phyloP scores from a whole-genome alignment of 2,888 invertebrate genomes.

The Drosophila rubida region DNA sequence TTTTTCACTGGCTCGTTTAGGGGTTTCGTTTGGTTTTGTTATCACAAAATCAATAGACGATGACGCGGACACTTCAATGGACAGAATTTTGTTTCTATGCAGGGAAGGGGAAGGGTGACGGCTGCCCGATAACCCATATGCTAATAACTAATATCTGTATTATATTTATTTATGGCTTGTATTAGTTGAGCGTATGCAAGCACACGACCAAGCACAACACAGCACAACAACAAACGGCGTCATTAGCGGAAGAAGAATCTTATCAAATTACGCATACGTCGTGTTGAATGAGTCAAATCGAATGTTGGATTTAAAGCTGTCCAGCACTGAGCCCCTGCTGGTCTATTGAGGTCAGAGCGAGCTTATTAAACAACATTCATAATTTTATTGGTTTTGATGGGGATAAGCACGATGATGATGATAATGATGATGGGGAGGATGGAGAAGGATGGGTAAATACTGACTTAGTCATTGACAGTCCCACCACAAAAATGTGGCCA shows the following conservation, averaged over 20 bases:
- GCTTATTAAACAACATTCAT: slow-evolving; percentile 71
- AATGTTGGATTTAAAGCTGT: slow-evolving; percentile 36
- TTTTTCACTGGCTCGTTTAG: neutral
- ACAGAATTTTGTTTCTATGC: neutral
- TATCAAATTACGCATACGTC: slow-evolving; percentile 79
- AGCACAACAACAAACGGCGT: slow-evolving; percentile 41
- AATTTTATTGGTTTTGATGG: slow-evolving; percentile 64
- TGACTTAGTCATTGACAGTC: slow-evolving; percentile 30
- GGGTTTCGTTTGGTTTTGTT: slow-evolving; percentile 44
- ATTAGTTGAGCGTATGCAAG: slow-evolving; percentile 63
- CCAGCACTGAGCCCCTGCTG: neutral
- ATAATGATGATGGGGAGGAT: slow-evolving; percentile 34
- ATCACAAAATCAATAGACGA: slow-evolving; percentile 73
- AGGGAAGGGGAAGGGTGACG: neutral
- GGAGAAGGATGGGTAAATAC: slow-evolving; percentile 48
- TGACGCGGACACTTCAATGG: slow-evolving; percentile 62
- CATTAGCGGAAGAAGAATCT: slow-evolving; percentile 65
- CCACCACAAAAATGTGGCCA: slow-evolving; percentile 20
- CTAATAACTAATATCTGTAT: slow-evolving; percentile 78
- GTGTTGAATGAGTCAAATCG: slow-evolving; percentile 28
- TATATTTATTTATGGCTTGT: slow-evolving; percentile 78
- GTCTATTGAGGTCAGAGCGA: slow-evolving; percentile 62
- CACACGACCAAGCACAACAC: slow-evolving; percentile 57
- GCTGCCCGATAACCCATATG: slow-evolving; percentile 67
- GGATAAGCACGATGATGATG: slow-evolving; percentile 24